Conservation (phyloP, 2,113 vertebrate genomes). For the Merops nubicus region DNA sequence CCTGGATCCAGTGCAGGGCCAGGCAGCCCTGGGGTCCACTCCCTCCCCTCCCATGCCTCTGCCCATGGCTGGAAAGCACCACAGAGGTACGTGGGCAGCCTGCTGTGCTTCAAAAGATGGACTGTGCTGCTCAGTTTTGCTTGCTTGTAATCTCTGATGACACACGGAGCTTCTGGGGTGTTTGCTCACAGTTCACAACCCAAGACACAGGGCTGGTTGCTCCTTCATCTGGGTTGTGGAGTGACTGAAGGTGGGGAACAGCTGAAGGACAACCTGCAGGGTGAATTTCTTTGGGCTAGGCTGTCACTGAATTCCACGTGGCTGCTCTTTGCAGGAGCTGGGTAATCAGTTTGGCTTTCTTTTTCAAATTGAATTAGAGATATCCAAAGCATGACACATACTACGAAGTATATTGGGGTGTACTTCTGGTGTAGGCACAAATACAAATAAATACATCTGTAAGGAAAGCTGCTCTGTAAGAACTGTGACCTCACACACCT, state of each 20-base stretch:
- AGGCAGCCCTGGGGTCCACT: not conserved
- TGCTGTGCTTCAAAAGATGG: not conserved
- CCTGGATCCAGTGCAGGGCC: not conserved
- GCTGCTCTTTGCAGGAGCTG: not conserved
- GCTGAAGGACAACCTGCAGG: not conserved
- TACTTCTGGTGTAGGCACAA: not conserved
- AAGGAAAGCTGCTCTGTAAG: not conserved
- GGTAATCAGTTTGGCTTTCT: not conserved
- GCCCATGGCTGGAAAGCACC: not conserved
- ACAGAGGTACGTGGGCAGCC: not conserved
- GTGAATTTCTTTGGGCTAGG: not conserved
- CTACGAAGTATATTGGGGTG: fast-evolving
- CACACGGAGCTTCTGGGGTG: not conserved
- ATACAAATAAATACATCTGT: not conserved
- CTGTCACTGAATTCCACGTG: not conserved
- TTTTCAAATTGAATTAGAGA: not conserved
- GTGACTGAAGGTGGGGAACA: not conserved
- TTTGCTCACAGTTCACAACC: not conserved
- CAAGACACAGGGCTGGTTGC: not conserved
- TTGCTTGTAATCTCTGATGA: not conserved
- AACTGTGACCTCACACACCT: not conserved
- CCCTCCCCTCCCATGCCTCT: fast-evolving
- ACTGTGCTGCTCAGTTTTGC: not conserved
- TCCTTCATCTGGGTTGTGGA: not conserved
- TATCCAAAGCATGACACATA: not conserved